Evolutionary conservation across 2,888 invertebrate genomes (phyloP), one percentile per base, ranked within the genome.

Genomic region (Orchesellides sinensis): DNA sequence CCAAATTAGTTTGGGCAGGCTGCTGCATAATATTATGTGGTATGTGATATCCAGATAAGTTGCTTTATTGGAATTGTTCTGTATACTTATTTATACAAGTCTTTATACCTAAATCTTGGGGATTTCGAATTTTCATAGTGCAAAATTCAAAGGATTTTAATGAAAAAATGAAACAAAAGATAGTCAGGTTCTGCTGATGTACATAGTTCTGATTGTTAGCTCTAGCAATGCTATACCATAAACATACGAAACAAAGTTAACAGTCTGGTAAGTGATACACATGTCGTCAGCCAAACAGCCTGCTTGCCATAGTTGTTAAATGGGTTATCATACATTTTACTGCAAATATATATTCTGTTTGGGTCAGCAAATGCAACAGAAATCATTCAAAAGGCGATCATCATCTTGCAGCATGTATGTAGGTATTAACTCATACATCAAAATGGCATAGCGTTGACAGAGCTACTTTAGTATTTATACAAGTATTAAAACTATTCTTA

Each of bases 211-310:
- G 63, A 45, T 49, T 72, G 61, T 77, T 83, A 77, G 83, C 83
- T 83, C 83, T 83, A 83, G 77, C 83, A 83, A 83, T 77, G 83
- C 83, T 83, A 83, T 83, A 83, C 83, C 83, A 83, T 72, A 59
- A 65, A 49, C 72, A 65, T 40, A 35, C 8, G 19, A n/a, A 52
- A 25, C 40, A 65, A 80, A 73, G 59, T 72, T 45, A 47, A 45
- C 56, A 80, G 80, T 70, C 79, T 79, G 65, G 40, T 72, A 56
- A 68, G 81, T 68, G 61, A 23, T 73, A 81, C 61, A 81, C 73
- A 82, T 81, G 80, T 78, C 85, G 84, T 87, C 87, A 87, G 87
- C 87, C 87, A 87, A 87, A 85, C 86, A 87, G 87, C 86, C 86
- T 86, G 82, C 82, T 82, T 82, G 70, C 82, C 82, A 70, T 70